phyloP scores from a whole-genome alignment of 1,140 invertebrate species.

The Drosophila santomea region DNA sequence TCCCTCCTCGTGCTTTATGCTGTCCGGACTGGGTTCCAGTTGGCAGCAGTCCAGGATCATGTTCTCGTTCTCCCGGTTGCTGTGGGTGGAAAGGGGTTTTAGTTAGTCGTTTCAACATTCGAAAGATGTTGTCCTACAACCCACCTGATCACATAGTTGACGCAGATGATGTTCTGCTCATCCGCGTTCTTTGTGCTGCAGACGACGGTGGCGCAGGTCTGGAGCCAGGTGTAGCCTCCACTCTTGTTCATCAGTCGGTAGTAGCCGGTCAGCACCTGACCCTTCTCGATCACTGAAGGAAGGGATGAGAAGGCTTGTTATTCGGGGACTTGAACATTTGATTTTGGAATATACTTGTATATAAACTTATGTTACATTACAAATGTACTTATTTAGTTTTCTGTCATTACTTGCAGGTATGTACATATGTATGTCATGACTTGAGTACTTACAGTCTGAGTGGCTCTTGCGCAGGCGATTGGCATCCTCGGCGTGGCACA shows the following conservation, averaged over 20 bases:
- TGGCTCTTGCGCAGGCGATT: conserved; percentile 96
- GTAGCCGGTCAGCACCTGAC: conserved; percentile 98
- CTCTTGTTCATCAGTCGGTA: conserved; percentile 98
- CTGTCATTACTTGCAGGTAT: background rate
- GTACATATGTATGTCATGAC: background rate
- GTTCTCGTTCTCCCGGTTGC: conserved; percentile 95
- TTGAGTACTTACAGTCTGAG: conserved; percentile 92
- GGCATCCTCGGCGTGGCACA: conserved; percentile 98
- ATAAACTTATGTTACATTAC: too few relatives aligned
- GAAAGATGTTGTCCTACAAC: background rate
- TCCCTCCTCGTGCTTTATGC: conserved; percentile 91
- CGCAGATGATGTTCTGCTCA: conserved; percentile 97
- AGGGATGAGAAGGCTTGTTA: conserved; percentile 2
- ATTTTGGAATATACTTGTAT: too few relatives aligned
- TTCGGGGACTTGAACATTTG: too few relatives aligned
- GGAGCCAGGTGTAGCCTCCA: conserved; percentile 97
- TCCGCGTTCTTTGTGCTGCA: conserved; percentile 97
- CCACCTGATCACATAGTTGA: conserved; percentile 92
- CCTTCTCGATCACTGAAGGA: conserved; percentile 95
- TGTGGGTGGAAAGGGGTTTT: conserved; percentile 74
- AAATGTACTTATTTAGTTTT: too few relatives aligned
- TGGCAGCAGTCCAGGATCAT: conserved; percentile 97
- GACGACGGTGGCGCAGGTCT: conserved; percentile 98
- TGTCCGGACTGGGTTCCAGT: conserved; percentile 91
- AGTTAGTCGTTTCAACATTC: background rate